phyloP scores from a whole-genome alignment of 2,888 invertebrate genomes.

The Corbicula japonica region DNA sequence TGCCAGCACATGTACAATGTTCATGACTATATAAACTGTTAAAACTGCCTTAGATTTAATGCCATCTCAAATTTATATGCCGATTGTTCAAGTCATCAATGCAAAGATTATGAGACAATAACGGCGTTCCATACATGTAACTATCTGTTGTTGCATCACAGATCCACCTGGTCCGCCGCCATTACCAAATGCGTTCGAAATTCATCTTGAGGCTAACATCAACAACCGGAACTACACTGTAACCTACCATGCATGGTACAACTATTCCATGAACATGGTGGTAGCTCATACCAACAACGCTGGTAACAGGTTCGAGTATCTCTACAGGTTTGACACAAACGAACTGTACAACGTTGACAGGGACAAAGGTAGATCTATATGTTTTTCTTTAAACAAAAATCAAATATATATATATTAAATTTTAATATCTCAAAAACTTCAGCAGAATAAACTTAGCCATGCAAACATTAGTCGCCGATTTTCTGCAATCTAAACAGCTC shows the following conservation, averaged over 20 bases:
- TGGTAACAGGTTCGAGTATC: conserved; percentile 47
- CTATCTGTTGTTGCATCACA: no score
- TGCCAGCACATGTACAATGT: no score
- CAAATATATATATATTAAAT: neutral
- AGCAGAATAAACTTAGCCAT: no score
- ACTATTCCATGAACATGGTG: conserved; percentile 48
- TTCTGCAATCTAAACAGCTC: no score
- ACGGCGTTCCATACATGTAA: no score
- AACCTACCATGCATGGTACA: conserved; percentile 63
- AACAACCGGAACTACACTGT: conserved; percentile 66
- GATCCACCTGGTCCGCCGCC: conserved; percentile 36
- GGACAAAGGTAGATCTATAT: conserved; percentile 53
- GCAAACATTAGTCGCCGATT: no score
- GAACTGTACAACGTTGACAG: conserved; percentile 61
- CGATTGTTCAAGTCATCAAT: no score
- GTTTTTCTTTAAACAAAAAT: neutral
- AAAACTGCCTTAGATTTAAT: no score
- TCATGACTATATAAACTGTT: no score
- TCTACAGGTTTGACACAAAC: conserved; percentile 65
- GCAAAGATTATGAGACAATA: no score
- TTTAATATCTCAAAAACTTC: no score
- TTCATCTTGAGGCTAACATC: conserved; percentile 70
- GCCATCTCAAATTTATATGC: no score
- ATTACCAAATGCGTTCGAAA: conserved; percentile 58
- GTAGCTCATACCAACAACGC: conserved; percentile 51